Evolutionary conservation across 2,113 vertebrate genomes (phyloP), one percentile per base, ranked within the genome.

Genomic region (Sardina pilchardus): DNA sequence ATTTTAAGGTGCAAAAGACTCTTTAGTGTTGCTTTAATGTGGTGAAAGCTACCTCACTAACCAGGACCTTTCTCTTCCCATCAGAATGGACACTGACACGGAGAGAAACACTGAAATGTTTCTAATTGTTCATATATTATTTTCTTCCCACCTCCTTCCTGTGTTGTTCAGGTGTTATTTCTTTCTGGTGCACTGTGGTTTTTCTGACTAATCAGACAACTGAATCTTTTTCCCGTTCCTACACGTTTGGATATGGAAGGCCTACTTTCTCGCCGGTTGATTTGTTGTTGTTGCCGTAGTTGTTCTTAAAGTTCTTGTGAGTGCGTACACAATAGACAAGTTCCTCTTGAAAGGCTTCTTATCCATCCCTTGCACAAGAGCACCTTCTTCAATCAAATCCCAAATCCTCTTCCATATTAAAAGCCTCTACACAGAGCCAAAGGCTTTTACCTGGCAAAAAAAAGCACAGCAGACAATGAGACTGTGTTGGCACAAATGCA

Each of bases 401-500:
- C 14, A 78, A 78, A 78, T 34, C 71, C 71, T 78, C 16, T 36
- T 34, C 30, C 36, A 78, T 78, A 78, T 34, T 16, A 17, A 78
- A 78, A 36, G 30, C 71, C 5, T 34, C 30, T 78, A 36, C 14
- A 36, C 71, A 78, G 12, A 78, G 63, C 63, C 26, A 71, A 71
- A 71, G 34, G 71, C 10, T 78, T 78, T 78, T 78, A 78, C 71
- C 71, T 78, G 71, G 71, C 71, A 78, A 17, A 34, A 75, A 36
- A 59, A 78, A 5, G 10, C 12, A 59, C 36, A 5, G 10, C 12
- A 71, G 26, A 71, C 63, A 71, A n/a, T 3, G 4, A 17, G 71
- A 14, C 12, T 17, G 71, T 17, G 4, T n/a, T n/a, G n/a, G n/a
- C 24, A 63, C 59, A 26, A 8, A 4, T 39, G 71, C 30, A 36